Base-by-base conservation (phyloP, 2,888 invertebrate genomes). In the Leptinotarsa haldemani region DNA sequence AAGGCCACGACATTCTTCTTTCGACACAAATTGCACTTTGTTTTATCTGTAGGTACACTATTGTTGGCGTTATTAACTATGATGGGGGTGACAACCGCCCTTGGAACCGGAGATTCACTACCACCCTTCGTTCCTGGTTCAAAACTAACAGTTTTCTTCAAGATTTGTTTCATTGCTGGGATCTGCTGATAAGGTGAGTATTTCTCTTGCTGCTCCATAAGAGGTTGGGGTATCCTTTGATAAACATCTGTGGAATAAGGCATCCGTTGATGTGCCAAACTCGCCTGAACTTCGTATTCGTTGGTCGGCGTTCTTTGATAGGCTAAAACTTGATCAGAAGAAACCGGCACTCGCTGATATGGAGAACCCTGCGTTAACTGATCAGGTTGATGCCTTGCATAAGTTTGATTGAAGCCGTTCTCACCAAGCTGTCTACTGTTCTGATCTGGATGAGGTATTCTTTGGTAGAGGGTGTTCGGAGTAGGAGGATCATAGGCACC, bases 11-110 rank as follows among this genome's bases (percentile, higher is more conserved):
- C 93, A 77, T 93, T 91, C 84, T 95, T 95, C 86, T 97, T 97
- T 73, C 95, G 91, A 87, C 97, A 97, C 81, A 97, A 89, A 87
- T 95, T 94, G 86, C 97, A 97, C 74, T 93, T 93, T 13, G 91
- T 89, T 74, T 93, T 92, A 81, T 92, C 90, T 46, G 80, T 83
- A 64, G 82, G 84, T 63, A 86, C 82, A 79, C 83, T 85, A 76
- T 84, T 84, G 78, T 84, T 84, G 67, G 86, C 83, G 77, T 85
- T 87, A 76, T 89, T 82, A 80, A 89, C 83, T 65, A 86, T 82
- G 74, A 87, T 86, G 7, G 87, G 87, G n/a, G 85, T 86, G 16
- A 86, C 84, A 13, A 86, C 82, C 1, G 87, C 85, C 82, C 86
- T 86, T 12, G 86, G 85, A 4, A 83, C 82, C 2, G 82, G 81